These are phyloP conservation scores for Daktulosphaira vitifoliae DNA, from an alignment of 1,140 invertebrate species.

Conservation along the genomic window DNA sequence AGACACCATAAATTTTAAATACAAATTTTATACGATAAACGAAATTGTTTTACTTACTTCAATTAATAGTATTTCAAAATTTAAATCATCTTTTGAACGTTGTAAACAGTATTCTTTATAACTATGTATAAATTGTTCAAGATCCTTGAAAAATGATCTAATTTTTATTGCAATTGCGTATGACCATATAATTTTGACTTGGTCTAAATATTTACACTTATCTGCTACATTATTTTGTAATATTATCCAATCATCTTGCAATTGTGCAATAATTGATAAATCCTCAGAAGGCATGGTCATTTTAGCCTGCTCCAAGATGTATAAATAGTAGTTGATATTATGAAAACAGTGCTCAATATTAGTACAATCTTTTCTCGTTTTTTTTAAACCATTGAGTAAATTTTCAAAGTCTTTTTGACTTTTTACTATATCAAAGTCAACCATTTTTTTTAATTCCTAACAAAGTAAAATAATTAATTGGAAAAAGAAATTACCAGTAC, in stretches of 20 bases:
- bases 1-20: too few relatives aligned
- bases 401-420: not conserved
- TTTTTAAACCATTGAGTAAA: not conserved
- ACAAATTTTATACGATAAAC: too few relatives aligned
- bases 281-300: not conserved
- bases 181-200: not conserved
- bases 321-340: slow-evolving; percentile 3
- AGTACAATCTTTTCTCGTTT: slow-evolving; percentile 6
- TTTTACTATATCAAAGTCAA: not conserved
- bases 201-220: slow-evolving; percentile 1
- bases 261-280: not conserved
- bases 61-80: not conserved
- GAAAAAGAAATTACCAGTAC: too few relatives aligned
- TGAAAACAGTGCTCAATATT: slow-evolving; percentile 15
- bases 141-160: not conserved
- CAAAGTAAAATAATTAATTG: too few relatives aligned
- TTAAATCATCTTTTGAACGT: not conserved
- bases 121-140: not conserved
- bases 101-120: not conserved
- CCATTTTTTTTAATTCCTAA: not conserved
- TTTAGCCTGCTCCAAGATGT: slow-evolving; percentile 3
- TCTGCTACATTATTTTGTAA: slow-evolving; percentile 5
- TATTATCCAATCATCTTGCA: not conserved
- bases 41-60: not conserved
- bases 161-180: not conserved